These are phyloP conservation scores for Monoplex corrugatus DNA, from an alignment of 2,888 invertebrate species.

Conservation along the genomic window DNA sequence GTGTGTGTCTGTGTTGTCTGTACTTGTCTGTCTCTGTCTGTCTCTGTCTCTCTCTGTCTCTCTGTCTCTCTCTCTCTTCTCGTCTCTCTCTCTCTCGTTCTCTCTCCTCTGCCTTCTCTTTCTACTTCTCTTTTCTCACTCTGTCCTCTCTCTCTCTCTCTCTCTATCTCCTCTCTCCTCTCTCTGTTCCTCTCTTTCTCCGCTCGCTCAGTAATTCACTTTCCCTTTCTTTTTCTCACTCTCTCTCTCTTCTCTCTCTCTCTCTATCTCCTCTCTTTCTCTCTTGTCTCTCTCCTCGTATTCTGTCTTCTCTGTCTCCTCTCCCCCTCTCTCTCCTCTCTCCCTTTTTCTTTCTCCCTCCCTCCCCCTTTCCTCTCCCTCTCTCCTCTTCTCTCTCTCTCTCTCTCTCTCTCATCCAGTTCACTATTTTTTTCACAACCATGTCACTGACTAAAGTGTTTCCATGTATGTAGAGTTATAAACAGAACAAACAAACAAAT, in stretches of 20 bases:
- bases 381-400: background rate
- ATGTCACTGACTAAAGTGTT: no score
- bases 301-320: background rate
- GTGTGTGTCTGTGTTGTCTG: background rate
- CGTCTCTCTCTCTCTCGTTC: slow-evolving; percentile 1
- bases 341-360: background rate
- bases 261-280: background rate
- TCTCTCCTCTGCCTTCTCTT: background rate
- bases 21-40: background rate
- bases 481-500: no score
- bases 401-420: slow-evolving; percentile 9
- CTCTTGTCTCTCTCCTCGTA: background rate
- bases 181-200: no score
- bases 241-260: background rate
- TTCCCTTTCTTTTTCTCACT: no score
- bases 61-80: background rate
- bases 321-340: background rate
- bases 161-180: no score
- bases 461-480: no score
- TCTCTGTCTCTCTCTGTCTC: slow-evolving; percentile 21
- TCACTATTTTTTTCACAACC: no score
- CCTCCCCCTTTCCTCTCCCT: background rate
- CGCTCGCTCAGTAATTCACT: background rate
- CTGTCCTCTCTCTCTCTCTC: no score
- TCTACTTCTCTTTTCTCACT: no score